phyloP scores from a whole-genome alignment of 2,797 vertebrate species.

The Myotis vivesi region DNA sequence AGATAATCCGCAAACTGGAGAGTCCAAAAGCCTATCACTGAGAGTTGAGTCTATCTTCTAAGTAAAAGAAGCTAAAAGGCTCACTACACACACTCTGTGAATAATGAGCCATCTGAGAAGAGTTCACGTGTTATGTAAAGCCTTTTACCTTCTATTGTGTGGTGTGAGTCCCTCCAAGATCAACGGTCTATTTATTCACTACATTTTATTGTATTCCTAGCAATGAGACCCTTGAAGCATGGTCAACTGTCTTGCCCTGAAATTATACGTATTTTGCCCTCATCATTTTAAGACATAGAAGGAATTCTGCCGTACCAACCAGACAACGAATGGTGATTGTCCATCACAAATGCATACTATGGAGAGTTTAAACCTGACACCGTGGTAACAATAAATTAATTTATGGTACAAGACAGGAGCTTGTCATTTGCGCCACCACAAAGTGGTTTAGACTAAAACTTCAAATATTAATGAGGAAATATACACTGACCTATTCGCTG shows the following conservation, averaged over 20 bases:
- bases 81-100: conserved; percentile 63
- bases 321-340: neutral
- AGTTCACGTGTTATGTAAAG: conserved; percentile 21
- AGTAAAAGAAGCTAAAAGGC: conserved; percentile 43
- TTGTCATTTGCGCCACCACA: conserved; percentile 41
- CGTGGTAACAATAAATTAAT: conserved; percentile 40
- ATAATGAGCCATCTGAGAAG: conserved; percentile 58
- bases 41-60: conserved; percentile 61
- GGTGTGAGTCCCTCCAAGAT: neutral
- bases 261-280: neutral
- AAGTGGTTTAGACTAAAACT: conserved; percentile 58
- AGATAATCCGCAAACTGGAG: conserved; percentile 73
- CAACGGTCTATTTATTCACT: neutral
- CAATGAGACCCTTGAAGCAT: neutral
- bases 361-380: conserved; percentile 1
- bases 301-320: neutral
- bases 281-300: conserved; percentile 32
- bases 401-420: conserved; percentile 46
- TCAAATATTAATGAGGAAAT: conserved; percentile 64
- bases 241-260: neutral
- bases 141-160: conserved; percentile 30
- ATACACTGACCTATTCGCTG: conserved; percentile 58
- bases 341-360: neutral
- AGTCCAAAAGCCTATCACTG: conserved; percentile 61
- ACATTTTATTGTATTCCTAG: conserved; percentile 36